These are phyloP conservation scores for Telenomus remus DNA, from an alignment of 1,140 invertebrate species.

Conservation along the genomic window DNA sequence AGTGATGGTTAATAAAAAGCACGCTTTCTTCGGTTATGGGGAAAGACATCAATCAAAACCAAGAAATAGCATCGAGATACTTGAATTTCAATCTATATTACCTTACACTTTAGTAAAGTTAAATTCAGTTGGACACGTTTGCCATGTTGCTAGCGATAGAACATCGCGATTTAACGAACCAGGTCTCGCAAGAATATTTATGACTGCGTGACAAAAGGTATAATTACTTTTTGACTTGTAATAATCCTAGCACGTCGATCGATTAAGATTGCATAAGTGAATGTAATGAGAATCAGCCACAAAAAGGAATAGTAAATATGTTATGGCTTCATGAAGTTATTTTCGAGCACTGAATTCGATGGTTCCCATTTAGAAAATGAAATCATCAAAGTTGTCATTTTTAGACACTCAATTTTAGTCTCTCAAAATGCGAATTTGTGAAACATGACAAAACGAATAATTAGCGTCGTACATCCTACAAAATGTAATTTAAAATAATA, in stretches of 20 bases:
- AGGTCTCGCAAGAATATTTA: conserved; percentile 53
- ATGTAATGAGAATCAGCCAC: conserved; percentile 20
- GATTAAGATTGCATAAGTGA: conserved; percentile 49
- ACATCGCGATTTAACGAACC: conserved; percentile 52
- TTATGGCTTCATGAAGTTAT: neutral
- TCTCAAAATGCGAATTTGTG: too few species aligned
- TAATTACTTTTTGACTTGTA: conserved; percentile 53
- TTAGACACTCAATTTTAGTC: too few species aligned
- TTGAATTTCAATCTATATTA: conserved; percentile 30
- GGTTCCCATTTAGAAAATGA: conserved; percentile 22
- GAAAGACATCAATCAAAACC: conserved; percentile 56
- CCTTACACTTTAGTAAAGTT: conserved; percentile 50
- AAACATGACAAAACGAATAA: conserved; percentile 48
- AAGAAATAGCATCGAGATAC: conserved; percentile 37
- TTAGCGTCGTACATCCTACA: conserved; percentile 25
- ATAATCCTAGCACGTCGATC: conserved; percentile 48
- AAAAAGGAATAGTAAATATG: neutral
- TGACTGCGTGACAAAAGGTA: conserved; percentile 57
- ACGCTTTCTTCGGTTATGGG: conserved; percentile 29
- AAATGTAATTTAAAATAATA: conserved; percentile 52
- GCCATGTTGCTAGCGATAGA: conserved; percentile 45
- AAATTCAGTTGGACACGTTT: conserved; percentile 53
- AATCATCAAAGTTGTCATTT: conserved; percentile 6
- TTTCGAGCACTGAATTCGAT: neutral
- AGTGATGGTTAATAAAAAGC: conserved; percentile 63